These are phyloP conservation scores for Thalpophila matura DNA, from an alignment of 2,888 invertebrate genomes.

Conservation along the genomic window DNA sequence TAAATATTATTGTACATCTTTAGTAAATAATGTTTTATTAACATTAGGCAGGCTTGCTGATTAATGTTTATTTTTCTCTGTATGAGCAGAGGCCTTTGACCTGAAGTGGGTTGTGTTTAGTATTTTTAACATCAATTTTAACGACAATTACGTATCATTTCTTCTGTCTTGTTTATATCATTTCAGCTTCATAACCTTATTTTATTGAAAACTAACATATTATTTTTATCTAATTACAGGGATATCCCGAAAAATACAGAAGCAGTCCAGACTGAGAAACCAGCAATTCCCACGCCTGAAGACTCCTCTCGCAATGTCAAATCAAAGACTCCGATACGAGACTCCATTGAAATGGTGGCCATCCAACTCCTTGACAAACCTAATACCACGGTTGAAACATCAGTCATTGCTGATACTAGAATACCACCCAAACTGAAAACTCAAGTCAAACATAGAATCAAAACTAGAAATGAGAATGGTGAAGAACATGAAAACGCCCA, in stretches of 20 bases:
- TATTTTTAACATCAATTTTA: not conserved
- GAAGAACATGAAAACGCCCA: conserved; percentile 89
- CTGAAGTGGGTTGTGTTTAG: not conserved
- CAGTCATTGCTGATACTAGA: conserved; percentile 90
- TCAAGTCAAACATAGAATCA: conserved; percentile 85
- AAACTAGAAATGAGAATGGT: conserved; percentile 82
- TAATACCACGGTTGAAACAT: conserved; percentile 76
- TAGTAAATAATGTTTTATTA: no score
- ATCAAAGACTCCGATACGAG: conserved; percentile 86
- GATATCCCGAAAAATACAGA: conserved; percentile 4
- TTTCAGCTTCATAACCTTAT: not conserved
- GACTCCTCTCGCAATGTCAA: conserved; percentile 81
- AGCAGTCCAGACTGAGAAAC: conserved; percentile 15
- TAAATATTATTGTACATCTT: no score
- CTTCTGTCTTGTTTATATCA: not conserved
- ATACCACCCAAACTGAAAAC: conserved; percentile 92
- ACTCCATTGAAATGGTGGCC: conserved; percentile 91
- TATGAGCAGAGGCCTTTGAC: not conserved
- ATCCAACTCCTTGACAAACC: conserved; percentile 90
- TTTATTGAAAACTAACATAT: not conserved
- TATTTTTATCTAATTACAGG: conserved; percentile 46
- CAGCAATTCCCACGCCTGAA: conserved; percentile 56
- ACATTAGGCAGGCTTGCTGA: no score
- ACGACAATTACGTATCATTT: not conserved
- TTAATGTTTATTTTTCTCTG: no score